A percentile compares a stretch with the other conserved stretches of the same genome.
Evolutionary conservation across 2,888 invertebrate species (phyloP).

Genomic region (Trilocha varians): DNA sequence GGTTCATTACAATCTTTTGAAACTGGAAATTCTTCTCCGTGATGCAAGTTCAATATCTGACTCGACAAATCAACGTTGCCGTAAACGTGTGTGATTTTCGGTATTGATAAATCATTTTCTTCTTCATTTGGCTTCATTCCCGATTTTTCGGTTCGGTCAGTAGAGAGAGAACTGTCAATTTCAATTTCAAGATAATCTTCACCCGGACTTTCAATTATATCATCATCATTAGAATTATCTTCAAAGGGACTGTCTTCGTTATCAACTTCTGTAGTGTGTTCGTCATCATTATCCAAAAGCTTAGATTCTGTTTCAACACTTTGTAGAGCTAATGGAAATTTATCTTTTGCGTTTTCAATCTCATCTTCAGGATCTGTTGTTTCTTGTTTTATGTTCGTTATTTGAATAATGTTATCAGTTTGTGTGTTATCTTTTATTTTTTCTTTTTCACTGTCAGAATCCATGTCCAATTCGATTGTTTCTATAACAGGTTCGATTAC

Average conservation of each 20-base stretch:
- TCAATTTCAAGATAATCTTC: too few relatives aligned
- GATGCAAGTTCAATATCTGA: conserved; percentile 4
- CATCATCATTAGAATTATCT: background rate
- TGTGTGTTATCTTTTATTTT: conserved; percentile 6
- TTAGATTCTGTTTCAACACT: background rate
- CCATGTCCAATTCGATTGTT: conserved; percentile 38
- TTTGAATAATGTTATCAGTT: background rate
- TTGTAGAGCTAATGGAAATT: background rate
- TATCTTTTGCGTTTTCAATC: conserved; percentile 7
- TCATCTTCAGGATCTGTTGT: conserved; percentile 11
- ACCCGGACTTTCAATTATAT: too few relatives aligned
- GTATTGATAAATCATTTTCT: too few relatives aligned
- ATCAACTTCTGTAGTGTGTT: background rate
- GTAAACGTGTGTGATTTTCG: conserved; percentile 24
- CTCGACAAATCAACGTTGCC: conserved; percentile 19
- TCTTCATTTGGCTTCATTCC: conserved; percentile 1
- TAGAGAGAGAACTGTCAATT: too few relatives aligned
- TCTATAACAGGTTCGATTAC: conserved; percentile 46
- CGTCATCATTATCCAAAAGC: background rate
- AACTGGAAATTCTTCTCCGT: too few relatives aligned
- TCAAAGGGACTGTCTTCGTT: background rate
- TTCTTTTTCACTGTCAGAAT: conserved; percentile 27
- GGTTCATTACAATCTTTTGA: background rate
- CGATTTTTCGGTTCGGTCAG: background rate
- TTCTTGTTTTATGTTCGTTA: conserved; percentile 19